Conservation (phyloP, 2,888 invertebrate species). For the Chrysodeixis includens region DNA sequence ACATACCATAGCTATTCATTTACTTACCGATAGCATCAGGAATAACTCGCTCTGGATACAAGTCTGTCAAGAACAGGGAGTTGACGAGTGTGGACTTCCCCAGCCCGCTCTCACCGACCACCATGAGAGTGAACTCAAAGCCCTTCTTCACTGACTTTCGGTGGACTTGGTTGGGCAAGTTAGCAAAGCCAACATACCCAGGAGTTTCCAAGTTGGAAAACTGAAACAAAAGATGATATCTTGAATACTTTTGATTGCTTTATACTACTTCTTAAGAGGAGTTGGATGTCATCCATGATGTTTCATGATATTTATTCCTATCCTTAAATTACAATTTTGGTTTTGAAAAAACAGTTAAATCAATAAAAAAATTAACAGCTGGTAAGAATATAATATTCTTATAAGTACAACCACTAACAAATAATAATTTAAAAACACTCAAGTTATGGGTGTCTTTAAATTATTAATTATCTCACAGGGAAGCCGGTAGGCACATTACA, state of each 20-base stretch:
- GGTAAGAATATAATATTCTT: neutral
- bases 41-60: conserved; percentile 97
- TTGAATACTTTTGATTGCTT: too few species aligned
- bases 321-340: too few species aligned
- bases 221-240: conserved; percentile 77
- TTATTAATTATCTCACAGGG: too few species aligned
- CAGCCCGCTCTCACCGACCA: conserved; percentile 96
- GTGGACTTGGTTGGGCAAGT: conserved; percentile 98
- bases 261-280: too few species aligned
- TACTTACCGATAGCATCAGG: conserved; percentile 95
- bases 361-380: neutral
- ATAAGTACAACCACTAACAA: too few species aligned
- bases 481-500: too few species aligned
- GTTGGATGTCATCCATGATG: too few species aligned
- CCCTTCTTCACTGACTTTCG: conserved; percentile 99
- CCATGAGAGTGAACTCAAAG: conserved; percentile 99
- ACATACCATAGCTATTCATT: neutral
- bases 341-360: too few species aligned
- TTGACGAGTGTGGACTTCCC: conserved; percentile 99
- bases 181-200: conserved; percentile 97
- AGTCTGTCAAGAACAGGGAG: conserved; percentile 97
- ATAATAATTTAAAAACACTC: too few species aligned
- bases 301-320: too few species aligned
- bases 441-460: too few species aligned
- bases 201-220: conserved; percentile 96